Evolutionary conservation across 1,140 invertebrate genomes (phyloP).

Genomic region (Pseudomyrmex flavicornis): DNA sequence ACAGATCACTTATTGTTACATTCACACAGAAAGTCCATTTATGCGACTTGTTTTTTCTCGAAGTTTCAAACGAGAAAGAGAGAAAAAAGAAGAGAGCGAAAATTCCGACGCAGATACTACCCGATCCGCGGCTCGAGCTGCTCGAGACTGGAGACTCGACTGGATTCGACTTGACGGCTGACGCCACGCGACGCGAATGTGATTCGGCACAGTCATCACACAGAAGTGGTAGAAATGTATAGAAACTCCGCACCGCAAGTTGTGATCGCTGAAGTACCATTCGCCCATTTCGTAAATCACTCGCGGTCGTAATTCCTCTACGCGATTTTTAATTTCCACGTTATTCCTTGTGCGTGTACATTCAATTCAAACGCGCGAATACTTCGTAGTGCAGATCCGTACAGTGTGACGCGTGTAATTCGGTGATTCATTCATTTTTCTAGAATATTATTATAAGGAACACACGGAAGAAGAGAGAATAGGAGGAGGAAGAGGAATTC

Average conservation of each 20-base stretch:
- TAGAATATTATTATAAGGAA: too few relatives aligned
- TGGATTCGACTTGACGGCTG: conserved; percentile 28
- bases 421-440: too few relatives aligned
- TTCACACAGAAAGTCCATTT: not conserved
- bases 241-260: conserved; percentile 5
- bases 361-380: too few relatives aligned
- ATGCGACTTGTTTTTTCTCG: not conserved
- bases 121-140: not conserved
- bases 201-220: conserved; percentile 25
- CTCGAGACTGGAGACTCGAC: conserved; percentile 17
- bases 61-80: not conserved
- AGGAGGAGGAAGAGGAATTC: too few relatives aligned
- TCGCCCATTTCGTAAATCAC: not conserved
- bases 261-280: not conserved
- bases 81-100: not conserved
- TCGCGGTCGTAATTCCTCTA: not conserved
- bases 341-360: not conserved
- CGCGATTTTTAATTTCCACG: not conserved
- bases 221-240: conserved; percentile 22
- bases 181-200: conserved; percentile 36
- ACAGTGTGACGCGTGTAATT: not conserved
- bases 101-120: not conserved
- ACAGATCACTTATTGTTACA: not conserved
- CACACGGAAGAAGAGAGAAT: too few relatives aligned
- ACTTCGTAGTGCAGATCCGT: too few relatives aligned